phyloP scores from a whole-genome alignment of 2,113 vertebrate species.

The Plecotus auritus region DNA sequence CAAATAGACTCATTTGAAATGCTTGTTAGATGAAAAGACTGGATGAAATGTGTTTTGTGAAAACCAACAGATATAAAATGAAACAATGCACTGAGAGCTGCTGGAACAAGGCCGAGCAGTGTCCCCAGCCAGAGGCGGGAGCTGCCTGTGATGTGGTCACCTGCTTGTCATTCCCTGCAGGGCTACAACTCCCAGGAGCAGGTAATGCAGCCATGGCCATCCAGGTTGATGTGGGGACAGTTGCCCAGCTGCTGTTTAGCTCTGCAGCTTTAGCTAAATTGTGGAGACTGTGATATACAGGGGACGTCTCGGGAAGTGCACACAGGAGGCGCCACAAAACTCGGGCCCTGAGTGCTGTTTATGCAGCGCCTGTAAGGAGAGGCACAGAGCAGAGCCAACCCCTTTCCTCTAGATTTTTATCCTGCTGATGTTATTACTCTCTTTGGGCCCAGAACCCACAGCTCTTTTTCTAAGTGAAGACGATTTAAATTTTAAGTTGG shows the following conservation, averaged over 20 bases:
- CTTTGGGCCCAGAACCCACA: background rate
- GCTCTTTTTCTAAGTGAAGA: background rate
- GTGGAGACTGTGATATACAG: constrained; percentile 15
- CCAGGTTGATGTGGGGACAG: background rate
- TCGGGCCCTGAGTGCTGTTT: background rate
- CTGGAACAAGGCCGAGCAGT: background rate
- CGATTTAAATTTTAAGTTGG: background rate
- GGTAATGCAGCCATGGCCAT: background rate
- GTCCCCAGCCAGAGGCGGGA: background rate
- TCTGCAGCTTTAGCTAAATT: background rate
- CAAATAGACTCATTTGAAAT: background rate
- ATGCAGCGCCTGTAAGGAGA: background rate
- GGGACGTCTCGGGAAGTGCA: background rate
- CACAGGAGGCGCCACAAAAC: background rate
- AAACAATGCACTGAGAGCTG: accelerated
- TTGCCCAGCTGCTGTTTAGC: background rate
- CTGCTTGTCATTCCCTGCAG: background rate
- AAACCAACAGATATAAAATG: background rate
- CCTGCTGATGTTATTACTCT: background rate
- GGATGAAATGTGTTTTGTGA: background rate
- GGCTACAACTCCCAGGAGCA: background rate
- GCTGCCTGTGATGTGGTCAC: background rate
- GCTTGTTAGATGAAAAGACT: background rate
- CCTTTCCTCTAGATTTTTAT: constrained; percentile 17
- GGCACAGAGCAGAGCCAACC: background rate